A percentile compares a stretch with the other conserved stretches of the same genome.
These are phyloP conservation scores for Phorcus lineatus DNA, from an alignment of 2,888 invertebrate genomes.

Conservation along the genomic window DNA sequence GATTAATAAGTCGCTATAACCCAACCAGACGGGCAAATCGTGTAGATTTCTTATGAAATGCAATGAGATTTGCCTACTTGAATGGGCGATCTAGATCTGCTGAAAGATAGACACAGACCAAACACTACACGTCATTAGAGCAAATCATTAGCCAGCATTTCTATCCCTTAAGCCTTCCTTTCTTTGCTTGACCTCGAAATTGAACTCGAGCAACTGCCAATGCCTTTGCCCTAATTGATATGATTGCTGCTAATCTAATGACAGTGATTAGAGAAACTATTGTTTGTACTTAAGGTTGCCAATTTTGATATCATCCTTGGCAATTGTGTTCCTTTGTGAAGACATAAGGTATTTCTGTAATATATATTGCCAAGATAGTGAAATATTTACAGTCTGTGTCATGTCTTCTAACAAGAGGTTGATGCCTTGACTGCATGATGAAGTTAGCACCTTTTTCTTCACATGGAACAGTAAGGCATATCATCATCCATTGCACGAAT, in stretches of 20 bases:
- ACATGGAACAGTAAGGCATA: too few species aligned
- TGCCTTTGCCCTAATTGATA: neutral
- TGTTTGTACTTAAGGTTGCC: neutral
- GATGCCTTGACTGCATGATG: too few species aligned
- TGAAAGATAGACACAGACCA: too few species aligned
- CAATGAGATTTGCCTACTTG: neutral
- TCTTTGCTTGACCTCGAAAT: neutral
- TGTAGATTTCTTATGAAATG: constrained; percentile 12
- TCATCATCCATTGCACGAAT: too few species aligned
- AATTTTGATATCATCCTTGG: neutral
- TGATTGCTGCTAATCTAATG: constrained; percentile 10
- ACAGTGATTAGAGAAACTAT: neutral
- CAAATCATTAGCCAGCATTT: neutral
- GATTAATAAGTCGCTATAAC: constrained; percentile 22
- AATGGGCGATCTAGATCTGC: neutral
- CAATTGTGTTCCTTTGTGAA: neutral
- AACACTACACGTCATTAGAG: neutral
- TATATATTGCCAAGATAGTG: neutral
- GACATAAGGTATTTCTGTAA: neutral
- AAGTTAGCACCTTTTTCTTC: too few species aligned
- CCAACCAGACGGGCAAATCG: constrained; percentile 10
- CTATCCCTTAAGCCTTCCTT: neutral
- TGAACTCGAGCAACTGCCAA: neutral
- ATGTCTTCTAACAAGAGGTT: neutral
- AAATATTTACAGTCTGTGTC: neutral